Conservation (phyloP, 2,113 vertebrate genomes). For the Emydura subglobosa region DNA sequence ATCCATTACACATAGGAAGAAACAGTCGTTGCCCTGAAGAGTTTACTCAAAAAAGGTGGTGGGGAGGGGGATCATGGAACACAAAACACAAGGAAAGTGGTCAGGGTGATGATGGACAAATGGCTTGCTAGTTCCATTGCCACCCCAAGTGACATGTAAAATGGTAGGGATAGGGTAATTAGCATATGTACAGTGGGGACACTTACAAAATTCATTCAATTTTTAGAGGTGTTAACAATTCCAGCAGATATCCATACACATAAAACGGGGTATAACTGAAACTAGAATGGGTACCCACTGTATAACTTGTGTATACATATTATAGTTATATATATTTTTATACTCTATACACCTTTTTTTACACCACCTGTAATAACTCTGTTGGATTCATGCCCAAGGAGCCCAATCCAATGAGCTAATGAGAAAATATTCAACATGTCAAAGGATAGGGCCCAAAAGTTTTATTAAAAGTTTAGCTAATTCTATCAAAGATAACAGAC, state of each 20-base stretch:
- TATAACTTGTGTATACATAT: not conserved
- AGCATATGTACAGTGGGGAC: slow-evolving; percentile 9
- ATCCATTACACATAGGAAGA: not conserved
- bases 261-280: slow-evolving; percentile 1
- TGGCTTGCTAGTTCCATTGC: slow-evolving; percentile 31
- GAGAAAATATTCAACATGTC: not conserved
- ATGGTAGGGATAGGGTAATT: not conserved
- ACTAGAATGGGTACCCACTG: not conserved
- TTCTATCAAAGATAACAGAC: not conserved
- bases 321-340: not conserved
- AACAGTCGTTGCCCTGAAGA: not conserved
- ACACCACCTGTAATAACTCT: not conserved
- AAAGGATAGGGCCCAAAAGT: not conserved
- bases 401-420: not conserved
- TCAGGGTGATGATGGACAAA: not conserved
- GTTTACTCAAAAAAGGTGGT: not conserved
- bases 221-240: slow-evolving; percentile 42
- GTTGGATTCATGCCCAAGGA: not conserved
- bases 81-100: not conserved
- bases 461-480: not conserved
- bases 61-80: not conserved
- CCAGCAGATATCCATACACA: slow-evolving; percentile 45
- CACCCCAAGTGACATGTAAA: not conserved
- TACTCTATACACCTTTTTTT: not conserved
- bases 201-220: slow-evolving; percentile 47